phyloP scores from a whole-genome alignment of 2,113 vertebrate genomes.

The Pleuronectes platessa region DNA sequence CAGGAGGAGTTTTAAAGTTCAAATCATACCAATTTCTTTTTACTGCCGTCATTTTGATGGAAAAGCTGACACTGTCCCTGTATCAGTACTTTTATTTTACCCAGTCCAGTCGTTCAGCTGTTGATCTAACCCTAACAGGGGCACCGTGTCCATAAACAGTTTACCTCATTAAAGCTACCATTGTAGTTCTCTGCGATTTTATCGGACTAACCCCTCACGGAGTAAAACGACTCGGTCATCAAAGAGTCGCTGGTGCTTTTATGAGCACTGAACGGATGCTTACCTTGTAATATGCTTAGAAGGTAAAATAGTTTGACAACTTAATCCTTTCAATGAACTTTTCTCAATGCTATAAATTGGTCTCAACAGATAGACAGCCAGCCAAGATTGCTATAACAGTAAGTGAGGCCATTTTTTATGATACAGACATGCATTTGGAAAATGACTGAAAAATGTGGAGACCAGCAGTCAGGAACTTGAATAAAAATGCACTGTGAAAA shows the following conservation, averaged over 20 bases:
- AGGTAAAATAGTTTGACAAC: slow-evolving; percentile 32
- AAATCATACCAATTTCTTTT: neutral
- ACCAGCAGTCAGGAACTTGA: slow-evolving; percentile 3
- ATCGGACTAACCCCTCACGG: neutral
- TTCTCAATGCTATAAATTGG: slow-evolving; percentile 22
- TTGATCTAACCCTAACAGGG: neutral
- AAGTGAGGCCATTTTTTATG: slow-evolving; percentile 40
- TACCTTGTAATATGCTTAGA: slow-evolving; percentile 1
- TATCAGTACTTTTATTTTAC: neutral
- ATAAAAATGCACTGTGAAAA: neutral
- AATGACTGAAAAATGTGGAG: slow-evolving; percentile 8
- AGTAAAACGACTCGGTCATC: neutral
- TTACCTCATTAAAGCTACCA: neutral
- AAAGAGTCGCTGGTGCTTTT: slow-evolving; percentile 28
- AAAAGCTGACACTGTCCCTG: neutral
- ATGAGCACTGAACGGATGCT: neutral
- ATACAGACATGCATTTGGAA: slow-evolving; percentile 42
- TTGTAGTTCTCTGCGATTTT: neutral
- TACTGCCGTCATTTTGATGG: neutral
- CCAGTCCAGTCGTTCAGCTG: neutral
- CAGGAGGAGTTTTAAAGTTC: slow-evolving; percentile 5
- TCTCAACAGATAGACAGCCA: slow-evolving; percentile 11
- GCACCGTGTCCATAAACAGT: neutral
- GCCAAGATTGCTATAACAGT: slow-evolving; percentile 49
- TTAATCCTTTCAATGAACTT: slow-evolving; percentile 15